Conservation (phyloP, 2,888 invertebrate species). For the Sesamia inferens region DNA sequence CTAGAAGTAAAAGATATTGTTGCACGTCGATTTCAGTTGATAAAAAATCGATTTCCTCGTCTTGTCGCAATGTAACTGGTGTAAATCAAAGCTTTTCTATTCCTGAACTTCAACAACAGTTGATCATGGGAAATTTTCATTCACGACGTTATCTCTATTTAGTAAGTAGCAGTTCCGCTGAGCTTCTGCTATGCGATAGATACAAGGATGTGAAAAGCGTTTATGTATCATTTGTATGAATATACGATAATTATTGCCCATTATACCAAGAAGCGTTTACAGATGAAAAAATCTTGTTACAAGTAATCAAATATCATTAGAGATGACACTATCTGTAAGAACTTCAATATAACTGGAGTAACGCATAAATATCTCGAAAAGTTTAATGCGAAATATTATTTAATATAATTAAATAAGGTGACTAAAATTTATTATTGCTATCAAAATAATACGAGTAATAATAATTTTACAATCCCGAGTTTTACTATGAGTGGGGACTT, state of each 20-base stretch:
- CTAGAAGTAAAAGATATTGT: neutral
- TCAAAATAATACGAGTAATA: conserved; percentile 73
- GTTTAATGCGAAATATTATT: conserved; percentile 41
- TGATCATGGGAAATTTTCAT: conserved; percentile 2
- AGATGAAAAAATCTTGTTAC: conserved; percentile 19
- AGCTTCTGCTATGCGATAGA: conserved; percentile 3
- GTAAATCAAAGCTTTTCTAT: conserved; percentile 20
- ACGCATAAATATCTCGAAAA: conserved; percentile 20
- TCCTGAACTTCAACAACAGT: conserved; percentile 20
- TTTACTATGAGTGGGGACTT: conserved; percentile 66
- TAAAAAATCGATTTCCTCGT: neutral
- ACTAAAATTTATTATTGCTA: conserved; percentile 72
- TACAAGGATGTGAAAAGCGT: conserved; percentile 24
- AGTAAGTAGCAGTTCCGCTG: conserved; percentile 9
- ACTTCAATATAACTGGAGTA: conserved; percentile 19
- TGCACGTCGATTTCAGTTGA: neutral
- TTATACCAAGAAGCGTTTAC: conserved; percentile 26
- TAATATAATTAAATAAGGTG: conserved; percentile 61
- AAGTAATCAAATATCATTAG: conserved; percentile 28
- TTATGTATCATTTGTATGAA: conserved; percentile 29
- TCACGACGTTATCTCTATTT: conserved; percentile 33
- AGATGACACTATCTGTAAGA: conserved; percentile 19
- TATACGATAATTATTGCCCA: conserved; percentile 10
- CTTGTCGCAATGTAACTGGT: no score
- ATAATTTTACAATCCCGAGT: conserved; percentile 74